Evolutionary conservation across 2,113 vertebrate genomes (phyloP), one percentile per base, ranked within the genome.

Genomic region (Brachionichthys hirsutus): DNA sequence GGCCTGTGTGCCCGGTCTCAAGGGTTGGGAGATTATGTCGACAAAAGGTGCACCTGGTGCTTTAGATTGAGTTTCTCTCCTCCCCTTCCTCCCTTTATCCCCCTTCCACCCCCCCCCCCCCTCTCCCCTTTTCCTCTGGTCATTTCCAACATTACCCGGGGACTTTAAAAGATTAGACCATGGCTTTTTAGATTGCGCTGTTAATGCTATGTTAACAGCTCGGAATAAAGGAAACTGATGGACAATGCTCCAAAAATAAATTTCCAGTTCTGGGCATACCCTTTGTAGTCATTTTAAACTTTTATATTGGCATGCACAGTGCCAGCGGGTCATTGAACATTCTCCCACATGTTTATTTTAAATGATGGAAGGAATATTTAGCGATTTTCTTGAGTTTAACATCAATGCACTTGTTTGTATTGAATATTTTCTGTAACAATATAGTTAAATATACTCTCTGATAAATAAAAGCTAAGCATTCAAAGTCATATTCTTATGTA

Each of bases 31-130:
- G 88, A 90, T 90, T 88, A 90, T 80, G 83, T 78, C 62, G 78
- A 90, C 88, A 90, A 90, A 90, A 85, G 87, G 84, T 87, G 87
- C 88, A 90, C 88, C 88, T 90, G 88, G 88, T 89, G 87, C 87
- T 87, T 89, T 87, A 89, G 88, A 89, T 90, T 90, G 84, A 88
- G 84, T 87, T 87, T 86, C 86, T 86, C 79, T 81, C 82, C 82
- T 85, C 82, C 84, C 83, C 75, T 86, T 75, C 67, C 77, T 79
- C 62, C 70, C 71, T 74, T 83, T 79, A 79, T 78, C 73, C 67
- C 75, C 48, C 77, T 73, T 75, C 78, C 83, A 85, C 59, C 82
- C n/a, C n/a, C 84, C 84, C 84, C 75, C 81, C 82, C 72, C 56
- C 40, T 62, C 69, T 58, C 77, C 48, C 48, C 73, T 61, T 80